Percentiles rank a stretch among this genome's conserved stretches.
phyloP scores from a whole-genome alignment of 2,797 vertebrate species.

The Takifugu rubripes region DNA sequence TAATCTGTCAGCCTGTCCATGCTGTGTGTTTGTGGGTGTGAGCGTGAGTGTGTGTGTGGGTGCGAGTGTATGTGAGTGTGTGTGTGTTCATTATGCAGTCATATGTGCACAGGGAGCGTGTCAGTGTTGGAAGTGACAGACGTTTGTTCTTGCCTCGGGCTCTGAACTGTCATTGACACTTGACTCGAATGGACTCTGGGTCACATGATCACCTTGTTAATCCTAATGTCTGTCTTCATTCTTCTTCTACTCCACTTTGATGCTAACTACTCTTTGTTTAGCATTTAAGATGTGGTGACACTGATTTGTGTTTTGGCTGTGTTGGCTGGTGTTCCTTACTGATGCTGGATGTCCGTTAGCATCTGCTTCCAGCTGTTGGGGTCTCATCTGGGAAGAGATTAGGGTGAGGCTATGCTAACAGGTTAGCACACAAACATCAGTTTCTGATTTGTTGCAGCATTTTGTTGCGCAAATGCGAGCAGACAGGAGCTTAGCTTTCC shows the following conservation, averaged over 20 bases:
- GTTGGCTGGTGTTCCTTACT: too few species aligned
- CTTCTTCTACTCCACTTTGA: background rate
- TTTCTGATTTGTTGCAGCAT: too few species aligned
- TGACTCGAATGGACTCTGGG: conserved; percentile 22
- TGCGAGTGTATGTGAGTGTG: conserved; percentile 10
- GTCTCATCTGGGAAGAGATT: too few species aligned
- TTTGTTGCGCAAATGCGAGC: too few species aligned
- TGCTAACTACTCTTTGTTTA: background rate
- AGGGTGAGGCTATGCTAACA: too few species aligned
- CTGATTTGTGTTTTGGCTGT: too few species aligned
- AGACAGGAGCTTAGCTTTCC: too few species aligned
- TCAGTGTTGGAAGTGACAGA: conserved; percentile 38
- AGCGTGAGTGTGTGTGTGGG: conserved; percentile 4
- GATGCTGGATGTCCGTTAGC: too few species aligned
- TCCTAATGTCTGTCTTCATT: conserved; percentile 1
- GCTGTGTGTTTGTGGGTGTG: conserved; percentile 7
- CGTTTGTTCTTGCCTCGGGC: conserved; percentile 37
- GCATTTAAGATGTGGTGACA: too few species aligned
- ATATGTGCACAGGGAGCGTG: conserved; percentile 35
- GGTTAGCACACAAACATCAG: too few species aligned
- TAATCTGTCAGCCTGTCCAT: conserved; percentile 24
- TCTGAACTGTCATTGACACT: conserved; percentile 27
- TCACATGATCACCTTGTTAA: conserved; percentile 17
- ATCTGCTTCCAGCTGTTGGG: too few species aligned
- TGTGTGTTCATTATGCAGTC: conserved; percentile 34